Evolutionary conservation across 2,797 vertebrate species (phyloP).

Genomic region (Falco rusticolus): DNA sequence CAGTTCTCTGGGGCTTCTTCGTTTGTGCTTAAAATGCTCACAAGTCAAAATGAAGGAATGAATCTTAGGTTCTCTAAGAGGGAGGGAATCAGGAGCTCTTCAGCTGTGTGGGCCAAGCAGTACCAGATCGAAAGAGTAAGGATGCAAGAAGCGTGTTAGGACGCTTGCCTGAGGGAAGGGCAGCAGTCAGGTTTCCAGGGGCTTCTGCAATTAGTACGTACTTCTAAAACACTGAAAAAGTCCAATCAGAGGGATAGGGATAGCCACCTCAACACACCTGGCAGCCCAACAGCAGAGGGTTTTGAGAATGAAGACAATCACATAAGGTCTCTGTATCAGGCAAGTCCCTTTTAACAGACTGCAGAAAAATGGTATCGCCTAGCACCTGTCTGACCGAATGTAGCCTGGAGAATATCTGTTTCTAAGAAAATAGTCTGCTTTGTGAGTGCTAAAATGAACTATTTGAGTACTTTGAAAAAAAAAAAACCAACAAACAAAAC

Average conservation of each 20-base stretch:
- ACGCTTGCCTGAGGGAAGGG: background rate
- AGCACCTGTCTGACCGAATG: background rate
- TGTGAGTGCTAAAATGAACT: background rate
- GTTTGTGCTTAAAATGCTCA: background rate
- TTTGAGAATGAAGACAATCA: background rate
- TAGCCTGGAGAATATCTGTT: background rate
- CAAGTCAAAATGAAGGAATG: background rate
- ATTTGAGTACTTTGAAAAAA: background rate
- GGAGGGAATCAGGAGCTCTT: background rate
- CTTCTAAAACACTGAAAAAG: background rate
- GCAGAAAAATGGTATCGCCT: background rate
- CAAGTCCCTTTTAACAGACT: background rate
- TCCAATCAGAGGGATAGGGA: background rate
- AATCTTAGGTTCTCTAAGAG: background rate
- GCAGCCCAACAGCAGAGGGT: background rate
- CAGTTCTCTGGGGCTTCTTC: background rate
- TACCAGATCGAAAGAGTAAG: background rate
- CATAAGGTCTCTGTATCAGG: background rate
- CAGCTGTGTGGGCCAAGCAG: background rate
- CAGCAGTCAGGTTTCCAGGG: background rate
- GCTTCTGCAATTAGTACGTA: background rate
- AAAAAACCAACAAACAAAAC: background rate
- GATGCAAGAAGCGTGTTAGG: background rate
- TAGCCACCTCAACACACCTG: background rate
- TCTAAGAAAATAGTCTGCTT: background rate